These are phyloP conservation scores for Epistrophe grossulariae DNA, from an alignment of 2,888 invertebrate species.

Conservation along the genomic window DNA sequence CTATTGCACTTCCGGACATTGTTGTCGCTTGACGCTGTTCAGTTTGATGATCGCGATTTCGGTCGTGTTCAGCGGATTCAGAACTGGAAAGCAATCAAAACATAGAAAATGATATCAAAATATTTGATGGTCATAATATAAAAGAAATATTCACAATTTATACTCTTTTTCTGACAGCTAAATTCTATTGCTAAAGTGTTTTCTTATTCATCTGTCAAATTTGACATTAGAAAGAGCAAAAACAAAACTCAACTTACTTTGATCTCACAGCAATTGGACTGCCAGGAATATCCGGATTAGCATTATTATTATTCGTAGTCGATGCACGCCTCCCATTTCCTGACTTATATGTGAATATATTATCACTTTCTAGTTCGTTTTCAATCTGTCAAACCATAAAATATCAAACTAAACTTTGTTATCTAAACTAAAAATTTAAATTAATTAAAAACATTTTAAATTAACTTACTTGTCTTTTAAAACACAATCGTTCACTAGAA, in stretches of 20 bases:
- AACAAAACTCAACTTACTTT: conserved; percentile 79
- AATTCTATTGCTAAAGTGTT: too few relatives aligned
- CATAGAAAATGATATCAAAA: conserved; percentile 59
- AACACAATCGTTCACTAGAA: conserved; percentile 83
- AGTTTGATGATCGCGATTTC: conserved; percentile 82
- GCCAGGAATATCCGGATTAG: conserved; percentile 82
- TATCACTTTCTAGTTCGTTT: conserved; percentile 83
- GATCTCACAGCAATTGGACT: conserved; percentile 84
- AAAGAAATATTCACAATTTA: too few relatives aligned
- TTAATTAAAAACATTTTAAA: background rate
- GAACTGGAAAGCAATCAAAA: conserved; percentile 79
- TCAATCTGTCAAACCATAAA: conserved; percentile 80
- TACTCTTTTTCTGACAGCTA: too few relatives aligned
- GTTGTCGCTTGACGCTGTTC: conserved; percentile 83
- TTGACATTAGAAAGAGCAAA: conserved; percentile 1
- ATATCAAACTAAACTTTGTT: conserved; percentile 48
- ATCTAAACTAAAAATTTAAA: conserved; percentile 5
- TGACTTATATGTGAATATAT: conserved; percentile 83
- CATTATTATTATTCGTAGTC: conserved; percentile 83
- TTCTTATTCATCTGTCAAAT: background rate
- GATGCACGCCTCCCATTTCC: conserved; percentile 83
- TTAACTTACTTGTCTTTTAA: conserved; percentile 82
- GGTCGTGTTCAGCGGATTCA: conserved; percentile 84
- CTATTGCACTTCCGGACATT: conserved; percentile 84
- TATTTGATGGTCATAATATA: background rate